These are phyloP conservation scores for Plutella xylostella DNA, from an alignment of 2,888 invertebrate genomes.

Conservation along the genomic window DNA sequence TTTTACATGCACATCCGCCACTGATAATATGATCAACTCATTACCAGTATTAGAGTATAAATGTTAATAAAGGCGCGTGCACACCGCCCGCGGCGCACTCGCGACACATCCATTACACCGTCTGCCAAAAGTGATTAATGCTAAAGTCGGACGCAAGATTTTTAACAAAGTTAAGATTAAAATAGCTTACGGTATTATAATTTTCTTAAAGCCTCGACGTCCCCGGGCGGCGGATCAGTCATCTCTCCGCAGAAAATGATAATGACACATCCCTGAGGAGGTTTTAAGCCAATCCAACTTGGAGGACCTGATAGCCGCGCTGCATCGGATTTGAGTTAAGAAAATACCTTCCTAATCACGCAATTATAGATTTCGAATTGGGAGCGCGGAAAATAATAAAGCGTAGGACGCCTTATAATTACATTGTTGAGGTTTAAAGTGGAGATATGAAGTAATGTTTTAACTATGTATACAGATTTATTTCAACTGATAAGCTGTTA, in stretches of 20 bases:
- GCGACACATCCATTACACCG: conserved; percentile 61
- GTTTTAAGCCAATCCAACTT: conserved; percentile 62
- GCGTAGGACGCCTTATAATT: no score
- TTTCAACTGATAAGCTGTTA: no score
- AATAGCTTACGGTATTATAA: conserved; percentile 66
- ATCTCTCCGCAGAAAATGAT: conserved; percentile 64
- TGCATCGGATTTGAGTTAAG: not conserved
- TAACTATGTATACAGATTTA: no score
- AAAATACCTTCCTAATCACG: not conserved
- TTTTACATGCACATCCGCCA: no score
- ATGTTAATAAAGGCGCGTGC: no score
- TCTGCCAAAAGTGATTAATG: conserved; percentile 67
- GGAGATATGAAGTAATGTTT: no score
- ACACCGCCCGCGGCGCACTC: no score
- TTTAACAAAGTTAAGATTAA: conserved; percentile 70
- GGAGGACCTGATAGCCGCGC: conserved; percentile 17
- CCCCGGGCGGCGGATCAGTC: conserved; percentile 59
- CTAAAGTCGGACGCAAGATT: conserved; percentile 65
- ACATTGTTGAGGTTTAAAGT: no score
- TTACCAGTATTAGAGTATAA: no score
- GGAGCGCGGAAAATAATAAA: no score
- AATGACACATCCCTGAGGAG: conserved; percentile 65
- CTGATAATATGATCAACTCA: no score
- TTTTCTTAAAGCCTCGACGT: conserved; percentile 33
- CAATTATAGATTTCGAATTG: no score